Base-by-base conservation (phyloP, 2,888 invertebrate species). In the Pycnomerus fuliginosus region DNA sequence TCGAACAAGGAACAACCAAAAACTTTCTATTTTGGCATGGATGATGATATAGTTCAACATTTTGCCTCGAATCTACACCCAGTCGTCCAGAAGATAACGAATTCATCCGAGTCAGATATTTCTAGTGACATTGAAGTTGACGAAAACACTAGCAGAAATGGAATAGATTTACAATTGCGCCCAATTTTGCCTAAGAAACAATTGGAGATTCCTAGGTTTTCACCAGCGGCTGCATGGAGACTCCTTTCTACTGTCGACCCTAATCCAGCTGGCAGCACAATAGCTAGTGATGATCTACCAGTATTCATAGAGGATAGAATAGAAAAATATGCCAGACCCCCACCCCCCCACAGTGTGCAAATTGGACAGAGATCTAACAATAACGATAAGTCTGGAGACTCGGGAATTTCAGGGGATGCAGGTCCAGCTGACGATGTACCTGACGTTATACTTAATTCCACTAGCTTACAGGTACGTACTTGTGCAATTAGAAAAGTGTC, bases 161-260 rank as follows among this genome's bases (percentile, higher is more conserved):
- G 85, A 32, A 84, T 90, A 38, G 83, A 85, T 14, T 71, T 90
- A 36, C 81, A 85, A 45, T 71, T 90, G 41, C 78, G 89, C 0
- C 90, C 90, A 0, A 89, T 86, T 0, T 65, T 90, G 50, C 90
- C 90, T 1, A 86, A 87, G 64, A 85, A 88, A 52, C 85, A 84
- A 60, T 76, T 84, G 16, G 83, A 85, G 51, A 82, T 87, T 35
- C 87, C 90, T 0, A 74, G 87, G 42, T 91, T 91, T 72, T 90
- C 89, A 1, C 90, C 91, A 0, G 82, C 85, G 0, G 84, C 87
- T 0, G 90, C 90, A 0, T 91, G 91, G 91, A 78, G 85, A 48
- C 80, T 86, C 32, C 75, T 88, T 2, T 82, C 84, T 3, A 74
- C 77, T 1, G 64, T 84, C 15, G 84, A 85, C 53, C 75, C 80